These are phyloP conservation scores for Sceliomorpha sp. DNA, from an alignment of 2,888 invertebrate species.

Conservation along the genomic window DNA sequence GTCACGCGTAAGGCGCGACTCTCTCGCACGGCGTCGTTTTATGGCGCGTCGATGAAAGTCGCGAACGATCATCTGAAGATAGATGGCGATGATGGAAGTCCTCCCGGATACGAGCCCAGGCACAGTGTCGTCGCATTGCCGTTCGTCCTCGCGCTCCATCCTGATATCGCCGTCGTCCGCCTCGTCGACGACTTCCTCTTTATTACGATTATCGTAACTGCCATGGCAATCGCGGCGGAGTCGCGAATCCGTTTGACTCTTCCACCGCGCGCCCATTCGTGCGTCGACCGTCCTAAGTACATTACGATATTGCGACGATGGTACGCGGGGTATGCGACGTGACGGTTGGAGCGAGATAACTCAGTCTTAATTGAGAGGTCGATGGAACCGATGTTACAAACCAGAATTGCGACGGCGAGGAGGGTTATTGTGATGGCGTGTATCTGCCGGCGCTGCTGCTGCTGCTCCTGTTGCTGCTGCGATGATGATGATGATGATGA, in stretches of 20 bases:
- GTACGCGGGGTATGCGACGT: slow-evolving; percentile 31
- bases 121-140: neutral
- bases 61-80: slow-evolving; percentile 24
- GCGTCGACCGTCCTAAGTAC: slow-evolving; percentile 50
- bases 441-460: slow-evolving; percentile 59
- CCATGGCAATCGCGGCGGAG: slow-evolving; percentile 11
- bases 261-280: slow-evolving; percentile 7
- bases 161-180: slow-evolving; percentile 1
- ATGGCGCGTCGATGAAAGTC: slow-evolving; percentile 13
- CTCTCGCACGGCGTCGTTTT: slow-evolving; percentile 21
- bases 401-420: slow-evolving; percentile 60
- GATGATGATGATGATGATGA: too few species aligned
- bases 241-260: slow-evolving; percentile 15
- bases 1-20: slow-evolving; percentile 8
- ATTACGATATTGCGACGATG: slow-evolving; percentile 42
- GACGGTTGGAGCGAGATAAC: slow-evolving; percentile 55
- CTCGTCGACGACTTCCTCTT: slow-evolving; percentile 5
- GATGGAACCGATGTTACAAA: slow-evolving; percentile 60
- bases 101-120: slow-evolving; percentile 12
- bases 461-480: too few species aligned
- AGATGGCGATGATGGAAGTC: slow-evolving; percentile 24
- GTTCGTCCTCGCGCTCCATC: neutral
- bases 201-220: slow-evolving; percentile 1
- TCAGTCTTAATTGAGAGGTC: slow-evolving; percentile 60
- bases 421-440: slow-evolving; percentile 58